These are phyloP conservation scores for Euproctis similis DNA, from an alignment of 2,888 invertebrate genomes.

Conservation along the genomic window DNA sequence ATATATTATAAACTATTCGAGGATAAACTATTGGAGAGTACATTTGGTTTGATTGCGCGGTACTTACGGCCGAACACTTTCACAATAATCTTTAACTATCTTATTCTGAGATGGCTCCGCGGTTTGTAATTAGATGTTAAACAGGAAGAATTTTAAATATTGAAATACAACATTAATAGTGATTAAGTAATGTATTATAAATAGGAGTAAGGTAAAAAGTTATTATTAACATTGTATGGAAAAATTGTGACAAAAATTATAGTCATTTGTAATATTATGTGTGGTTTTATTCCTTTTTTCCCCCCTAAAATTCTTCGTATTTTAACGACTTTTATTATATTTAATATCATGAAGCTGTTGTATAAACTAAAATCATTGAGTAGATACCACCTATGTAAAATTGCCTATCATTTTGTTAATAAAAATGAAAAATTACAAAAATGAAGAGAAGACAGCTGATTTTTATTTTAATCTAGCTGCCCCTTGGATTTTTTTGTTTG, in stretches of 20 bases:
- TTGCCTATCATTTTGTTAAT: too few species aligned
- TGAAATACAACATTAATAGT: slow-evolving; percentile 68
- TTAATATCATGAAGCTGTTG: too few species aligned
- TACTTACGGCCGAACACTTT: slow-evolving; percentile 42
- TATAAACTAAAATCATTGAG: too few species aligned
- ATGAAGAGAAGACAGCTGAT: too few species aligned
- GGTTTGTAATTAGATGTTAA: slow-evolving; percentile 67
- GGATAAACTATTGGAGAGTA: slow-evolving; percentile 51
- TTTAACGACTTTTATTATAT: too few species aligned
- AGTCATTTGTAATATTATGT: slow-evolving; percentile 77
- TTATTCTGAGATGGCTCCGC: slow-evolving; percentile 50
- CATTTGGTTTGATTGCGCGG: slow-evolving; percentile 52
- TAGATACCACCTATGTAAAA: too few species aligned
- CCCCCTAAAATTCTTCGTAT: too few species aligned
- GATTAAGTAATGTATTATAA: slow-evolving; percentile 75
- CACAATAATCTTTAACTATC: slow-evolving; percentile 39
- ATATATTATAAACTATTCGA: slow-evolving; percentile 63
- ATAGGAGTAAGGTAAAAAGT: slow-evolving; percentile 73
- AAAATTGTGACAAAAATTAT: slow-evolving; percentile 77
- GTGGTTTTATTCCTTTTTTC: slow-evolving; percentile 57
- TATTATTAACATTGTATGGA: slow-evolving; percentile 77
- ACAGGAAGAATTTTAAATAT: slow-evolving; percentile 72
- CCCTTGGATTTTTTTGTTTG: too few species aligned
- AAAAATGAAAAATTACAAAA: too few species aligned
- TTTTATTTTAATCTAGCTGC: too few species aligned